phyloP scores from a whole-genome alignment of 2,113 vertebrate species.

The Tetrax tetrax region DNA sequence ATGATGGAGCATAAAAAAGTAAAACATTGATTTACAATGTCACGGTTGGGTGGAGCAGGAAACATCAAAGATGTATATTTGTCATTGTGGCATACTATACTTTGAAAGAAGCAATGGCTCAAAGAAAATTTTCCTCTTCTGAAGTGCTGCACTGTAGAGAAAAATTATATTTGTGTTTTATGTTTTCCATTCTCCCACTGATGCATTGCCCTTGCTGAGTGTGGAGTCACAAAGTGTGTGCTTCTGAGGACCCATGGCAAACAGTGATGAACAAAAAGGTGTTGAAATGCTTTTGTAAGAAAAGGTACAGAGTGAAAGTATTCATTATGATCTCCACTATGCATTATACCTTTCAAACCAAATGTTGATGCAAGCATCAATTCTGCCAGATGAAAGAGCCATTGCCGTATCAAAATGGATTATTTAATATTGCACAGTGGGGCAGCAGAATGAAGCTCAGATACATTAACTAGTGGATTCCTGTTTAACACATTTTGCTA shows the following conservation, averaged over 20 bases:
- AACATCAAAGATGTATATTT: constrained; percentile 7
- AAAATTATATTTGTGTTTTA: constrained; percentile 43
- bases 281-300: neutral
- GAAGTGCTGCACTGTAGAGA: neutral
- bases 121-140: neutral
- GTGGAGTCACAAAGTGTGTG: neutral
- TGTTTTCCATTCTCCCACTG: neutral
- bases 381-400: neutral
- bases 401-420: neutral
- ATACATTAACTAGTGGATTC: neutral
- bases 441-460: neutral
- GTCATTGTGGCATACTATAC: neutral
- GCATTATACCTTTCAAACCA: neutral
- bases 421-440: neutral
- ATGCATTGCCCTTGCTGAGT: neutral
- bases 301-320: neutral
- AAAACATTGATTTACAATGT: neutral
- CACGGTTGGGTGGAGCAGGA: neutral
- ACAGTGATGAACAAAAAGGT: neutral
- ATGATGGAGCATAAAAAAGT: neutral
- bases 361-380: neutral
- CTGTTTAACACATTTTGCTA: neutral
- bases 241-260: neutral
- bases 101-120: constrained; percentile 6
- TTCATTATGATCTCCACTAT: neutral